These are phyloP conservation scores for Choloepus didactylus DNA, from an alignment of 2,797 vertebrate species.

Conservation along the genomic window DNA sequence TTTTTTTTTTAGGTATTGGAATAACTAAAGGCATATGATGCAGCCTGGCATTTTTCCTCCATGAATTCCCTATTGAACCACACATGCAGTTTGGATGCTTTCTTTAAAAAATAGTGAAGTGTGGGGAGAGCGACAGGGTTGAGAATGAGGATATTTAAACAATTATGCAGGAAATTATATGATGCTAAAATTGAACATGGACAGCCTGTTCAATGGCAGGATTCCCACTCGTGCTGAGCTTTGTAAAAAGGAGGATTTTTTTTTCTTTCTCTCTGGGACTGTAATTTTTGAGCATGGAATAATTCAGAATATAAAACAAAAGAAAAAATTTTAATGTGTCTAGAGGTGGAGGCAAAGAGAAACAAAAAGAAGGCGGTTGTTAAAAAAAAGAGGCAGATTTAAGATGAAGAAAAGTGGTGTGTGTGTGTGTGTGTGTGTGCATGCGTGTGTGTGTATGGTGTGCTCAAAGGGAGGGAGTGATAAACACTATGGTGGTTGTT, in stretches of 20 bases:
- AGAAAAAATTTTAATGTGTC: conserved; percentile 86
- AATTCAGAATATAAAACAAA: conserved; percentile 88
- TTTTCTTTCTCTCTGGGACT: conserved; percentile 75
- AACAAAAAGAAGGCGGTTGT: conserved; percentile 82
- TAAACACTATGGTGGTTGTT: conserved; percentile 66
- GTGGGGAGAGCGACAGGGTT: conserved; percentile 80
- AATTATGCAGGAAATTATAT: conserved; percentile 89
- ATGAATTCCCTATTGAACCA: conserved; percentile 80
- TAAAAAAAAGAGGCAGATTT: conserved; percentile 70
- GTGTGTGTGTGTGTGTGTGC: background rate
- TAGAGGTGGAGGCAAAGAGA: conserved; percentile 80
- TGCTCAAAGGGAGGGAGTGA: conserved; percentile 78
- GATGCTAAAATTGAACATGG: conserved; percentile 90
- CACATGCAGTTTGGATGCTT: conserved; percentile 78
- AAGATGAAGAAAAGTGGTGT: conserved; percentile 58
- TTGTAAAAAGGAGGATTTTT: conserved; percentile 78
- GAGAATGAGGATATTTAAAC: conserved; percentile 89
- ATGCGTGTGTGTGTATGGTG: background rate
- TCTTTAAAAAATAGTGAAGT: conserved; percentile 71
- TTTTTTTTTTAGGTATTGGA: conserved; percentile 52
- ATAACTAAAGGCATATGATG: conserved; percentile 47
- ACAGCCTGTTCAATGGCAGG: conserved; percentile 87
- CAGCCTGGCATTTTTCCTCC: conserved; percentile 20
- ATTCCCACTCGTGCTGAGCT: conserved; percentile 85
- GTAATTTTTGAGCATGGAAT: conserved; percentile 87